Base-by-base conservation (phyloP, 2,888 invertebrate genomes). In the Embidobia sp. region DNA sequence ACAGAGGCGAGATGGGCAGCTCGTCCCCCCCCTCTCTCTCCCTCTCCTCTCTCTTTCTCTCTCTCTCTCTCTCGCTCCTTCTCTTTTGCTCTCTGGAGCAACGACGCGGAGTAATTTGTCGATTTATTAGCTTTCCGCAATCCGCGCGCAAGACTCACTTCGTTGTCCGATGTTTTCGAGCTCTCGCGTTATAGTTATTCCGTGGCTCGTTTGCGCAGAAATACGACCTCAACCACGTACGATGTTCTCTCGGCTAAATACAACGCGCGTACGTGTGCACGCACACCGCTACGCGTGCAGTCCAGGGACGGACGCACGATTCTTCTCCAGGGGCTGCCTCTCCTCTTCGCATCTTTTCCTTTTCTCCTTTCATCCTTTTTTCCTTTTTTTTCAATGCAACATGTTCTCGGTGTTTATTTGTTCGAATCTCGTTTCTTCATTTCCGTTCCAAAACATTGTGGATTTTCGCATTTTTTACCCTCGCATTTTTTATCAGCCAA, bases 111-210 rank as follows among this genome's bases (percentile, higher is more conserved):
- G 69, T 48, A 72, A 72, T 61, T 72, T 61, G 61, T 63, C 61
- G 70, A 72, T 72, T 72, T 72, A 72, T 72, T 72, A 61, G 70
- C 70, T 72, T 70, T 72, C 70, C 44, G 70, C 61, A 70, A 70
- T 70, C 70, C 59, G 59, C 51, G 59, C 51, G 59, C 59, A 72
- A 69, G 49, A 59, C 70, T 51, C 22, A 10, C 22, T 51, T 29
- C 64, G 64, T 44, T 42, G 64, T 51, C 22, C 19, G 27, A 26
- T 42, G 29, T 42, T 57, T 29, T 51, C 44, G 48, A 57, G 55
- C 55, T 64, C 18, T 5, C 48, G 59, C 48, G 67, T 53, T 70
- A 40, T 69, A 59, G 69, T 59, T 69, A 69, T 57, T 59, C 69
- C 67, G 33, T 44, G 51, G 15, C 51, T 64, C 51, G 64, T 44